Evolutionary conservation across 2,888 invertebrate species (phyloP), one percentile per base, ranked within the genome.

Genomic region (Synanthedon tipuliformis): DNA sequence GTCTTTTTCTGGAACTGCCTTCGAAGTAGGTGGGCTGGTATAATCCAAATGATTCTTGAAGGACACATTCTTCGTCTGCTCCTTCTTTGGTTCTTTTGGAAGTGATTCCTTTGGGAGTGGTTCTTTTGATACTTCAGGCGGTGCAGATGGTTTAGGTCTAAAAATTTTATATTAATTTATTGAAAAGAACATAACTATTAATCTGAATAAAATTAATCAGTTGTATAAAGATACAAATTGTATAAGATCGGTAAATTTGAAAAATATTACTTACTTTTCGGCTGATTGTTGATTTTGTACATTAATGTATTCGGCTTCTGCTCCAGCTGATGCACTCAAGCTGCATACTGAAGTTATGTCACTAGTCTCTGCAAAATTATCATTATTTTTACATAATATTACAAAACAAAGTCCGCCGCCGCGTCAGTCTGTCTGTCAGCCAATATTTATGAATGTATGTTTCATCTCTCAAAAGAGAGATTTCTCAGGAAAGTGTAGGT

Each of bases 311-410:
- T 86, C 87, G 0, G 86, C 85, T 65, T 90, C 89, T 50, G 89
- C 90, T 0, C 90, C 90, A 48, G 90, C 90, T 0, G 90, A 90
- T 0, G 90, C 90, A 23, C 92, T 92, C 4, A 92, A 84, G 61
- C 92, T 93, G 73, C 92, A 92, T 41, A 93, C 88, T 0, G 92
- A 92, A 7, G 93, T 93, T 52, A 93, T 89, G 64, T 93, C 93
- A 58, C 92, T 92, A 13, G 92, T 92, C 79, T 93, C 93, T 82
- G 85, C 45, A 69, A 60, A 52, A 56, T 59, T 40, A 34, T 49
- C 11, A 49, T 49, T 18, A 15, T 4, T 10, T 18, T 48, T 23
- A 23, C 18, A 18, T 18, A n/a, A n/a, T n/a, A n/a, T n/a, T n/a
- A n/a, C n/a, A n/a, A n/a, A n/a, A n/a, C n/a, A n/a, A n/a, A n/a